phyloP scores from a whole-genome alignment of 1,140 invertebrate species.

The Phenacoccus solenopsis region DNA sequence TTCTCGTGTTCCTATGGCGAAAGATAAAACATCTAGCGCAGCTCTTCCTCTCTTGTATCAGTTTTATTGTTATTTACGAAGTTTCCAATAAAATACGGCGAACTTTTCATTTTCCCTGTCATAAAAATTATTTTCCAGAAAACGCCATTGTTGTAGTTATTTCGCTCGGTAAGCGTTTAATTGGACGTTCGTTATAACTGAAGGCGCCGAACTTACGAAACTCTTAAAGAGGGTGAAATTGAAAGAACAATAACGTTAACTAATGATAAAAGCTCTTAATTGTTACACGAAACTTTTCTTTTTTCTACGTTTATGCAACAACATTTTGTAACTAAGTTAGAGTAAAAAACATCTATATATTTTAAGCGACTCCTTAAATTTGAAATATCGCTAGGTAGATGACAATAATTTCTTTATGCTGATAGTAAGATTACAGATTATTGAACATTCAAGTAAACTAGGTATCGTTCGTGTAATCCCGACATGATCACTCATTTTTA shows the following conservation, averaged over 20 bases:
- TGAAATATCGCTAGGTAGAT: not conserved
- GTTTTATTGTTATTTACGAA: slow-evolving; percentile 3
- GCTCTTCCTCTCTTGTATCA: not conserved
- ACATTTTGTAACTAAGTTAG: not conserved
- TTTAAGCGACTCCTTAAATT: not conserved
- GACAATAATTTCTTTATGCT: too few relatives aligned
- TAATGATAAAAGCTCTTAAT: slow-evolving; percentile 3
- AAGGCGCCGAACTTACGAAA: not conserved
- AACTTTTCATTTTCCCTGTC: not conserved
- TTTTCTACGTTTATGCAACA: not conserved
- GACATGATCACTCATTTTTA: too few relatives aligned
- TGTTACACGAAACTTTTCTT: not conserved
- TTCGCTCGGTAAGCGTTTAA: not conserved
- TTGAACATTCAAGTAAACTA: too few relatives aligned
- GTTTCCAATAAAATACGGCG: not conserved
- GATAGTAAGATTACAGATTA: too few relatives aligned
- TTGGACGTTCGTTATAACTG: not conserved
- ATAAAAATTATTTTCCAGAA: not conserved
- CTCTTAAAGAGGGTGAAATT: not conserved
- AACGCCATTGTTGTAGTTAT: not conserved
- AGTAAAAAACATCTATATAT: not conserved
- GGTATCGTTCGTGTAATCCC: too few relatives aligned
- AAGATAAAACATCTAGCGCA: not conserved
- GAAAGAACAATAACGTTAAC: slow-evolving; percentile 2
- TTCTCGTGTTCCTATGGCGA: not conserved